Evolutionary conservation across 2,797 vertebrate genomes (phyloP).

Genomic region (Neomorphus geoffroyi): DNA sequence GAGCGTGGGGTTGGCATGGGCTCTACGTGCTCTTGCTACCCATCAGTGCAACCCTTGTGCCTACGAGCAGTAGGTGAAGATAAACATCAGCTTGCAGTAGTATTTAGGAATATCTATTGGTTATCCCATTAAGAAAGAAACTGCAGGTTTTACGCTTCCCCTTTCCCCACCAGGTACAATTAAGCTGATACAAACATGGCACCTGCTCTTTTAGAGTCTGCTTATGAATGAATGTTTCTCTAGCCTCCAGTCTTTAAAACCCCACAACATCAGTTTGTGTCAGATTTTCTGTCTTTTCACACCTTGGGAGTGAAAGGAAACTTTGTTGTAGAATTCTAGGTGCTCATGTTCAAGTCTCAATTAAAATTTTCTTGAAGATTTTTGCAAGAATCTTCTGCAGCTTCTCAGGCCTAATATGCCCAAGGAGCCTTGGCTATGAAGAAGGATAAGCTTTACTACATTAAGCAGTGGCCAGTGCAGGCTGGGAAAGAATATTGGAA

Average conservation of each 20-base stretch:
- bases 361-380: not conserved
- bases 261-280: not conserved
- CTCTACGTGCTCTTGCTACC: not conserved
- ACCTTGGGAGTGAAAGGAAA: not conserved
- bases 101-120: not conserved
- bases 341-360: not conserved
- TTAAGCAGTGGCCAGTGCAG: not conserved
- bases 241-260: not conserved
- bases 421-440: not conserved
- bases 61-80: not conserved
- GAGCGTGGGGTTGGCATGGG: accelerated
- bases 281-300: not conserved
- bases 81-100: not conserved
- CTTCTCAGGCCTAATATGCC: not conserved
- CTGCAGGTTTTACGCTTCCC: accelerated
- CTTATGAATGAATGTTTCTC: not conserved
- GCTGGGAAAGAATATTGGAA: not conserved
- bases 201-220: not conserved
- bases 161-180: no score
- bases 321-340: not conserved
- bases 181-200: not conserved
- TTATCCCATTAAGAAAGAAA: not conserved
- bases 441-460: not conserved
- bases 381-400: not conserved
- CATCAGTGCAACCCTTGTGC: not conserved